phyloP scores from a whole-genome alignment of 2,888 invertebrate genomes.

The Drosophila prolongata region DNA sequence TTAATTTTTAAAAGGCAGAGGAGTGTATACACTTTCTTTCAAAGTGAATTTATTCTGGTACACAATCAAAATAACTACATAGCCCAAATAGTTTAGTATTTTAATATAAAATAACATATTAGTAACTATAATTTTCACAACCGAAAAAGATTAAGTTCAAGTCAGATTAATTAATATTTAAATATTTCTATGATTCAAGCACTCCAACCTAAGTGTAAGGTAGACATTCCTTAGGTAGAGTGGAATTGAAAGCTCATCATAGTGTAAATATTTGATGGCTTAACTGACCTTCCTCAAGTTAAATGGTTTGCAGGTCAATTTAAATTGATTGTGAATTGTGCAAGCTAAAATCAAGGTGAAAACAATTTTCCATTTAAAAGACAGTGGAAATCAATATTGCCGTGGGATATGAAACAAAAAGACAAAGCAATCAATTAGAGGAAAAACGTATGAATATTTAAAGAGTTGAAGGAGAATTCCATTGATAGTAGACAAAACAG shows the following conservation, averaged over 20 bases:
- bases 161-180: too few species aligned
- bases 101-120: too few species aligned
- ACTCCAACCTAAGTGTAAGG: neutral
- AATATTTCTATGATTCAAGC: too few species aligned
- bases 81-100: too few species aligned
- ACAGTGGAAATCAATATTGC: slow-evolving; percentile 11
- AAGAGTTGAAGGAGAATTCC: neutral
- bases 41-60: neutral
- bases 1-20: neutral
- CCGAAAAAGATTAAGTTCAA: too few species aligned
- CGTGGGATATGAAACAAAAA: slow-evolving; percentile 4
- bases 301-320: slow-evolving; percentile 18
- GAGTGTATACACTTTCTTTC: slow-evolving; percentile 1
- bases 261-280: slow-evolving; percentile 21
- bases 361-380: slow-evolving; percentile 2
- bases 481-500: neutral
- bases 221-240: neutral
- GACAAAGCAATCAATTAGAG: slow-evolving; percentile 13
- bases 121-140: too few species aligned
- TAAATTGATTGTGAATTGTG: slow-evolving; percentile 21
- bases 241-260: slow-evolving; percentile 3
- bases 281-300: slow-evolving; percentile 9
- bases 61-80: too few species aligned
- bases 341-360: slow-evolving; percentile 18
- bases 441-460: neutral